phyloP scores from a whole-genome alignment of 2,888 invertebrate species.

The Teleogryllus oceanicus region DNA sequence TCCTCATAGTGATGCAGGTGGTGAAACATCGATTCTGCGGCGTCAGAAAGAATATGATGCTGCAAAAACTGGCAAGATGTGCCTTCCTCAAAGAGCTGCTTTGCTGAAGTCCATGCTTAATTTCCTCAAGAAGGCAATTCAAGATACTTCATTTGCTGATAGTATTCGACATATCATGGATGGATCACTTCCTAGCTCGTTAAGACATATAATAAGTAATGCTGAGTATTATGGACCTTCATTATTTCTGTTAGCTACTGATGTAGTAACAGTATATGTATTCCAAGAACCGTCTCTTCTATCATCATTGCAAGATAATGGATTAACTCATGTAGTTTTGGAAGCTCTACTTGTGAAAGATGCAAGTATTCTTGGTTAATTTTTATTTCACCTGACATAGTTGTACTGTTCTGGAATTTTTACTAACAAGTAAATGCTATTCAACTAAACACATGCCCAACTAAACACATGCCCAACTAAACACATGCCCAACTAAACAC shows the following conservation, averaged over 20 bases:
- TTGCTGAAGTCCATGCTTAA: constrained; percentile 84
- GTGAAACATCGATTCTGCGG: not conserved
- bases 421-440: not conserved
- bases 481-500: not conserved
- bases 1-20: not conserved
- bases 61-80: constrained; percentile 52
- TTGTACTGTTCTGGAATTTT: too few species aligned
- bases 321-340: constrained; percentile 78
- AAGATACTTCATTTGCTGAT: constrained; percentile 73
- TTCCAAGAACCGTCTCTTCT: constrained; percentile 79
- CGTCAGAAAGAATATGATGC: not conserved
- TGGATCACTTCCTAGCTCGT: constrained; percentile 70
- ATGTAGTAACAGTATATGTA: constrained; percentile 81
- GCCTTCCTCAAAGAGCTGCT: constrained; percentile 78
- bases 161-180: constrained; percentile 84
- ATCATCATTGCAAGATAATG: constrained; percentile 80
- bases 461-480: not conserved
- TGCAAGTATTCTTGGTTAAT: constrained; percentile 48
- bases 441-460: not conserved
- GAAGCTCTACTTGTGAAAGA: constrained; percentile 80
- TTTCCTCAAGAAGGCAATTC: constrained; percentile 81
- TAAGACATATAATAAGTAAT: constrained; percentile 81
- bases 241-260: constrained; percentile 74
- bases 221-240: constrained; percentile 87
- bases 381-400: not conserved